These are phyloP conservation scores for Sceloporus tristichus DNA, from an alignment of 2,113 vertebrate species.

Conservation along the genomic window DNA sequence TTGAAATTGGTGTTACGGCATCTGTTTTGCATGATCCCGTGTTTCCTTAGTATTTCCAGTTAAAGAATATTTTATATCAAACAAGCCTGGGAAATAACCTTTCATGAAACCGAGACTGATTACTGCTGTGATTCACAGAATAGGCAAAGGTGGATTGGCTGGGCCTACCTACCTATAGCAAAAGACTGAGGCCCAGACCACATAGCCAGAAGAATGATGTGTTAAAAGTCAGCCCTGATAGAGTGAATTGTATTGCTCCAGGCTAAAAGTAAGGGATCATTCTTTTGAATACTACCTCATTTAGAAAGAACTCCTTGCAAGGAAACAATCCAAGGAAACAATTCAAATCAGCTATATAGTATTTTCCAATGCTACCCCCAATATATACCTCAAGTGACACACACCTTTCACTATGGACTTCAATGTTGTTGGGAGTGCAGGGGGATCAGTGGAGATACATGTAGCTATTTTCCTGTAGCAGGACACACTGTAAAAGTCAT, in stretches of 20 bases:
- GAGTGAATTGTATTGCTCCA: background rate
- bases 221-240: background rate
- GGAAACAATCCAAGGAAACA: background rate
- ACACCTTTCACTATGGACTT: too few species aligned
- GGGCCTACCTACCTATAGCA: background rate
- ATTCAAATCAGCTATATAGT: too few species aligned
- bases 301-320: background rate
- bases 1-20: background rate
- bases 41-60: too few species aligned
- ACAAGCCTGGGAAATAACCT: background rate
- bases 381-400: too few species aligned
- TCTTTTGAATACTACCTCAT: background rate
- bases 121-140: background rate
- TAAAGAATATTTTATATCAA: background rate
- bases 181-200: background rate
- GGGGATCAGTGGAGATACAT: too few species aligned
- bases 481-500: too few species aligned
- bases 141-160: background rate
- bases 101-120: background rate
- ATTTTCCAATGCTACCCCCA: too few species aligned
- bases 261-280: background rate
- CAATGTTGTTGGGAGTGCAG: too few species aligned
- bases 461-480: too few species aligned
- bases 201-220: background rate
- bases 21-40: background rate